Evolutionary conservation across 2,888 invertebrate species (phyloP).

Genomic region (Phortica okadai): DNA sequence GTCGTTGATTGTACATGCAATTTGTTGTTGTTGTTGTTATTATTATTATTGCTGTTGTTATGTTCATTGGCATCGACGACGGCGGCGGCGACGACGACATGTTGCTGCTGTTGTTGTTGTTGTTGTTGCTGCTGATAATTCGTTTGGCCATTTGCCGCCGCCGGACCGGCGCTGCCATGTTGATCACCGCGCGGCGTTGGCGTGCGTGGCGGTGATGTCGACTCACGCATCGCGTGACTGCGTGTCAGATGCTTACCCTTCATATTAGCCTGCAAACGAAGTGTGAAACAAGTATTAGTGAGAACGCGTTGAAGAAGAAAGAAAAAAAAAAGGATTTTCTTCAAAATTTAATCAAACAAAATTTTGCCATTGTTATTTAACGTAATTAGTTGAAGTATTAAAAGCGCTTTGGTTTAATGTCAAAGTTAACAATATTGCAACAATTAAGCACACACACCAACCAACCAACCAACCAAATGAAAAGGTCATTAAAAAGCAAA

Average conservation of each 20-base stretch:
- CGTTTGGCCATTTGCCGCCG: constrained; percentile 40
- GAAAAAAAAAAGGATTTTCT: constrained; percentile 49
- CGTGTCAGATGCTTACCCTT: constrained; percentile 90
- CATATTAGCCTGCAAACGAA: constrained; percentile 79
- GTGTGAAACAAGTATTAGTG: constrained; percentile 14
- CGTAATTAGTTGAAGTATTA: no score
- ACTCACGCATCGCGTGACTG: constrained; percentile 93
- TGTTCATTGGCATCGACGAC: constrained; percentile 52
- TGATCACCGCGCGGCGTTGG: constrained; percentile 77
- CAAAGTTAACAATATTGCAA: constrained; percentile 68
- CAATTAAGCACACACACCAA: constrained; percentile 50
- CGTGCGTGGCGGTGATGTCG: constrained; percentile 82
- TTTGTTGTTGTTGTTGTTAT: constrained; percentile 57
- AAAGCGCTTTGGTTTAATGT: constrained; percentile 48
- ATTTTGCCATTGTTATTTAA: no score
- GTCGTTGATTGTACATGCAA: constrained; percentile 66
- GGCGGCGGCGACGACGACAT: constrained; percentile 49
- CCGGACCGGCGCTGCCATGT: constrained; percentile 49
- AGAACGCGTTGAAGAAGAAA: background rate
- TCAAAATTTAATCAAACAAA: constrained; percentile 58
- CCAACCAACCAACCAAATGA: background rate
- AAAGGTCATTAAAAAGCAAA: constrained; percentile 58
- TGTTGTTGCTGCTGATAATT: constrained; percentile 54
- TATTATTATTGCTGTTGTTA: constrained; percentile 53
- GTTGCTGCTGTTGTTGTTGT: constrained; percentile 52